Base-by-base conservation (phyloP, 2,113 vertebrate genomes). In the Tychaedon coryphoeus region DNA sequence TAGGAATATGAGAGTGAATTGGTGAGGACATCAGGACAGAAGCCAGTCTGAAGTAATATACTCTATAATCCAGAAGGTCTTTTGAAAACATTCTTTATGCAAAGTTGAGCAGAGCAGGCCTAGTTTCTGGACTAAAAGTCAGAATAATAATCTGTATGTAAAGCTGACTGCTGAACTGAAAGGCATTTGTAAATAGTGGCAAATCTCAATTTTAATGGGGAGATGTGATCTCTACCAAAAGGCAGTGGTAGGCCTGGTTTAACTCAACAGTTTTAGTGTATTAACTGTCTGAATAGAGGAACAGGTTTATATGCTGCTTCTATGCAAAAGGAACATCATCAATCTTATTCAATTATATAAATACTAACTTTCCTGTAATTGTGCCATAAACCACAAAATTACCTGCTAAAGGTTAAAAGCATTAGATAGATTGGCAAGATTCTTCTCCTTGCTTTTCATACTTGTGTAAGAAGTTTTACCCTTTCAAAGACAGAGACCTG, bases 21-120 rank as follows among this genome's bases (percentile, higher is more conserved):
- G 19, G 94, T 80, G 88, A 95, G 83, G 65, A 66, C 54, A 89
- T 79, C 72, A 93, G 91, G 60, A 91, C 80, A 96, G 86, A 76
- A 95, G 77, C 69, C 84, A 93, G 62, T 86, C 85, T 93, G 87
- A 96, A 83, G 71, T 95, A 93, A 96, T 91, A 94, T 88, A 95
- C 83, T 47, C 89, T 78, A 72, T 60, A 95, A 83, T 96, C 92
- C 86, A 94, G 45, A 94, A 91, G 66, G 47, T 29, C 74, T 96
- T 97, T 74, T 94, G 93, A 97, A 94, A 96, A 57, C 47, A 54
- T 80, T 95, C 94, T 91, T 91, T 38, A 96, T 83, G 34, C 90
- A 82, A 97, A 97, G 74, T 95, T 97, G 95, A 97, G 91, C 92
- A 97, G 60, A 81, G 92, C 47, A 97, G 89, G 53, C 43, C 57